Percentiles rank a stretch among this genome's conserved stretches.
Conservation (phyloP, 2,113 vertebrate species). For the Coptodon rendalli region DNA sequence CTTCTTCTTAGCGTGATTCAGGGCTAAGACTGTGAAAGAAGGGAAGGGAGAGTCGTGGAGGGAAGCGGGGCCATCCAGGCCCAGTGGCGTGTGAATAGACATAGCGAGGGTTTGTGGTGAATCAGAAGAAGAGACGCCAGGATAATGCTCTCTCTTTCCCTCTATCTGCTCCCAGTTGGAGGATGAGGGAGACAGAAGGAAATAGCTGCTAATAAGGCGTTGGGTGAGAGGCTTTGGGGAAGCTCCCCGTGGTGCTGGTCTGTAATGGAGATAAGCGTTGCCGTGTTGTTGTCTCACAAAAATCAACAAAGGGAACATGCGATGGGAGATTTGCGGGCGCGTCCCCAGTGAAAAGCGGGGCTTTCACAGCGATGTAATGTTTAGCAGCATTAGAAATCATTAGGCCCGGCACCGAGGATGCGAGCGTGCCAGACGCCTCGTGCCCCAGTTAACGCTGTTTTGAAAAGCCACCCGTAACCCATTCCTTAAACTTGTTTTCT, state of each 20-base stretch:
- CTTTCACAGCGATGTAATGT: conserved; percentile 53
- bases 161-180: conserved; percentile 47
- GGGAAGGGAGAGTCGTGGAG: background rate
- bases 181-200: conserved; percentile 49
- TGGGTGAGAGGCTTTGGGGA: conserved; percentile 68
- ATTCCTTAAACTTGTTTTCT: conserved; percentile 31
- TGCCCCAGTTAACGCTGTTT: conserved; percentile 49
- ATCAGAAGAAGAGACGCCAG: conserved; percentile 19
- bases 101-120: background rate
- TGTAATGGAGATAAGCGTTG: conserved; percentile 70
- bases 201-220: conserved; percentile 64
- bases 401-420: conserved; percentile 51
- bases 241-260: conserved; percentile 63
- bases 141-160: conserved; percentile 30
- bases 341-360: conserved; percentile 53
- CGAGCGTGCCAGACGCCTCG: conserved; percentile 31
- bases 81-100: conserved; percentile 28
- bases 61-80: conserved; percentile 19
- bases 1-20: conserved; percentile 8
- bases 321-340: conserved; percentile 67
- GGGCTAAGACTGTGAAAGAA: conserved; percentile 28
- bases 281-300: conserved; percentile 65
- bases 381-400: conserved; percentile 74
- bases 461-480: conserved; percentile 55
- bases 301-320: conserved; percentile 75